Evolutionary conservation across 2,888 invertebrate species (phyloP).

Genomic region (Odontocolon sp.): DNA sequence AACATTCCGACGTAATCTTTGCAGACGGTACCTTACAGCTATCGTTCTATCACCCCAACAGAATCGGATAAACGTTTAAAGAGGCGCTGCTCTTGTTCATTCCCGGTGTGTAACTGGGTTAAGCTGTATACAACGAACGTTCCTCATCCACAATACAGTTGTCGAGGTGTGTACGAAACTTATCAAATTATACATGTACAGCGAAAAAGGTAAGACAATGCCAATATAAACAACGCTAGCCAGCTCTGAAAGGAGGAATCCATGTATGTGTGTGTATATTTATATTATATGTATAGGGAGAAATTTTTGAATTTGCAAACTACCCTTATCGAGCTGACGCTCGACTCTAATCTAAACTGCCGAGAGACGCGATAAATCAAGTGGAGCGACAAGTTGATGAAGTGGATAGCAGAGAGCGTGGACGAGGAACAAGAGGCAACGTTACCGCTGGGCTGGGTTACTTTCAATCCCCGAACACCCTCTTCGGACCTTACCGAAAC

Average conservation of each 20-base stretch:
- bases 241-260: too few species aligned
- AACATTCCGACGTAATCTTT: slow-evolving; percentile 1
- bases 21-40: background rate
- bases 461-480: background rate
- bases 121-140: too few species aligned
- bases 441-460: slow-evolving; percentile 3
- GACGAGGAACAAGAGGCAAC: slow-evolving; percentile 35
- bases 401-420: slow-evolving; percentile 31
- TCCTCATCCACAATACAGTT: too few species aligned
- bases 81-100: background rate
- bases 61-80: background rate
- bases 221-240: too few species aligned
- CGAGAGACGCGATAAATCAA: slow-evolving; percentile 51
- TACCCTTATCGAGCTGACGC: background rate
- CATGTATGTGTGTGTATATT: too few species aligned
- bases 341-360: slow-evolving; percentile 8
- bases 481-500: slow-evolving; percentile 14
- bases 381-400: slow-evolving; percentile 51
- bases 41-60: background rate
- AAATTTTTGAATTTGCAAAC: slow-evolving; percentile 1
- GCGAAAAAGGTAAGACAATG: too few species aligned
- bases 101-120: too few species aligned
- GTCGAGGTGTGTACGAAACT: too few species aligned
- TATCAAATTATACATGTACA: too few species aligned
- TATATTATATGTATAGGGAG: background rate